Conservation (phyloP, 2,113 vertebrate genomes). For the Cynocephalus volans region DNA sequence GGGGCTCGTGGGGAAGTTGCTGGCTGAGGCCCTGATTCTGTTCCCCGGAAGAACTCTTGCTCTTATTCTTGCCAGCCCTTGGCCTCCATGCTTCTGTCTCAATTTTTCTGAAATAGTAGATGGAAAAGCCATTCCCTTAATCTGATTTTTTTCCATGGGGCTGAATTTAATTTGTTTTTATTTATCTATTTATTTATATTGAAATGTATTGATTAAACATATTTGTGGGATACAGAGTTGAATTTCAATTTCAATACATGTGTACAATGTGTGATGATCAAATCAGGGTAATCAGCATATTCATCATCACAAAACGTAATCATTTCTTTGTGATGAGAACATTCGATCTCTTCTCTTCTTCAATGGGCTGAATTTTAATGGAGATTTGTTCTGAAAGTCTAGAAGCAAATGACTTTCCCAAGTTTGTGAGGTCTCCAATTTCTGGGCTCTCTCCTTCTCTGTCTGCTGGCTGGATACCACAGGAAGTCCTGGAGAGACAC, state of each 20-base stretch:
- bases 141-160: background rate
- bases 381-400: background rate
- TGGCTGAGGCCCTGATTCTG: background rate
- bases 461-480: background rate
- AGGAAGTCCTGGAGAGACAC: background rate
- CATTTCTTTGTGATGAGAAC: too few relatives aligned
- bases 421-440: background rate
- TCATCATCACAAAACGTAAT: too few relatives aligned
- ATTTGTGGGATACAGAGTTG: too few relatives aligned
- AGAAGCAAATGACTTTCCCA: background rate
- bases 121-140: background rate
- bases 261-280: too few relatives aligned
- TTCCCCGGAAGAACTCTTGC: background rate
- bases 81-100: background rate
- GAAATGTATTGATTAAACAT: too few relatives aligned
- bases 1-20: background rate
- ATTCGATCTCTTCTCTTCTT: background rate
- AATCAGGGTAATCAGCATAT: too few relatives aligned
- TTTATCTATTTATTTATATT: too few relatives aligned
- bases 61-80: background rate
- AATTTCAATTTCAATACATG: too few relatives aligned
- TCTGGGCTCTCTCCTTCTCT: background rate
- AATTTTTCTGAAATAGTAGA: background rate
- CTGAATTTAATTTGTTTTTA: background rate
- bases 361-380: background rate